phyloP scores from a whole-genome alignment of 1,140 invertebrate species.

The Phthorimaea operculella region DNA sequence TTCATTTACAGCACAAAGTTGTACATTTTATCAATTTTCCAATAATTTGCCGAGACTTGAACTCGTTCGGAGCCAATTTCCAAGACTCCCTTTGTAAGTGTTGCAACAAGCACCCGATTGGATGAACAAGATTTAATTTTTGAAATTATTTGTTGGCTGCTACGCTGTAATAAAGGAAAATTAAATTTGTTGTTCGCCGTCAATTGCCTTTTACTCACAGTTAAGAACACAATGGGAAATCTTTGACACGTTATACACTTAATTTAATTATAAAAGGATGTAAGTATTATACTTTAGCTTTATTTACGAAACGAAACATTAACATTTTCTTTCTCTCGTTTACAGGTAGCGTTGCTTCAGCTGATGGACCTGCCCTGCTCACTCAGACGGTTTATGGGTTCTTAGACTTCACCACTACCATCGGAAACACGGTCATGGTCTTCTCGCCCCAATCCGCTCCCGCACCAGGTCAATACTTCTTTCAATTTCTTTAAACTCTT shows the following conservation, averaged over 20 bases:
- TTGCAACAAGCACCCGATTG: not conserved
- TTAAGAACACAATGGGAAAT: too few relatives aligned
- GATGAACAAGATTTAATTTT: not conserved
- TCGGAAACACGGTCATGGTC: constrained; percentile 90
- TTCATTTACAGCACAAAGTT: not conserved
- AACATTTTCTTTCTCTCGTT: not conserved
- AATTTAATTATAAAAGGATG: too few relatives aligned
- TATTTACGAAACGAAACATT: not conserved
- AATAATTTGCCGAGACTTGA: not conserved
- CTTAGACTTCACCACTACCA: constrained; percentile 88
- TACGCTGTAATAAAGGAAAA: not conserved
- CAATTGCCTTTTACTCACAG: not conserved
- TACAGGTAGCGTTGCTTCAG: constrained; percentile 31
- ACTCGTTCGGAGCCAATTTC: not conserved
- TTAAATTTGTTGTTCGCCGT: not conserved
- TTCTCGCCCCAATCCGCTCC: constrained; percentile 84
- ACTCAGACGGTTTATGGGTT: constrained; percentile 92
- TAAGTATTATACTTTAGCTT: not conserved
- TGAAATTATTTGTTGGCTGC: not conserved
- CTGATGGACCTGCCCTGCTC: constrained; percentile 49
- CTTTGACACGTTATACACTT: too few relatives aligned
- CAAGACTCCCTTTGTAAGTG: not conserved
- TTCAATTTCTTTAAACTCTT: not conserved
- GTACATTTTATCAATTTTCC: not conserved
- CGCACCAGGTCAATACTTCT: constrained; percentile 53